These are phyloP conservation scores for Torymus aiolomorphi DNA, from an alignment of 2,888 invertebrate genomes.

Conservation along the genomic window DNA sequence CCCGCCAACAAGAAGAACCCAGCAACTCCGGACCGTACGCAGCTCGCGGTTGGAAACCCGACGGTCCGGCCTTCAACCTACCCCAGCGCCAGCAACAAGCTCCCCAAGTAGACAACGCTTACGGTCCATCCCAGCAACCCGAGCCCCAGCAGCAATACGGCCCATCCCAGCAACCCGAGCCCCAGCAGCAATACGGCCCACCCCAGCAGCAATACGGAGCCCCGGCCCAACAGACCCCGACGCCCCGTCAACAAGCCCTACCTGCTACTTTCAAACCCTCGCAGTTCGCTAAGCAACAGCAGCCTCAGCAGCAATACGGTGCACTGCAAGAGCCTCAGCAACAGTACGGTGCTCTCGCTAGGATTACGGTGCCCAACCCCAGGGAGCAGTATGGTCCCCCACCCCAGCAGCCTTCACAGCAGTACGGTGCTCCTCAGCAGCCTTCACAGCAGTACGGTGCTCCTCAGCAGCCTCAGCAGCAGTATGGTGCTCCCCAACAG, in stretches of 20 bases:
- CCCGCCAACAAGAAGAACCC: slow-evolving; percentile 68
- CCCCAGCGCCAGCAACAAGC: slow-evolving; percentile 72
- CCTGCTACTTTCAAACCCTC: not conserved
- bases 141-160: slow-evolving; percentile 66
- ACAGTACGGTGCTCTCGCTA: slow-evolving; percentile 61
- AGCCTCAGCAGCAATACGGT: slow-evolving; percentile 61
- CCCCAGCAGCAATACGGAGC: slow-evolving; percentile 61
- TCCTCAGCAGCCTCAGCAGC: slow-evolving; percentile 55
- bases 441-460: slow-evolving; percentile 57
- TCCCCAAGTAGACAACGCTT: slow-evolving; percentile 61
- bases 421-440: not conserved
- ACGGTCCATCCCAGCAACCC: slow-evolving; percentile 68
- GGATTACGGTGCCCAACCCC: slow-evolving; percentile 43
- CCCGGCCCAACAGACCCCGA: slow-evolving; percentile 50
- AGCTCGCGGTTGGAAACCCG: slow-evolving; percentile 76
- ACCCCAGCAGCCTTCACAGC: slow-evolving; percentile 29
- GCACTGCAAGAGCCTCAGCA: slow-evolving; percentile 59
- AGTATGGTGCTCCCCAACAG: slow-evolving; percentile 57
- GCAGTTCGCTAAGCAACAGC: slow-evolving; percentile 60
- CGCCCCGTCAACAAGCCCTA: slow-evolving; percentile 17
- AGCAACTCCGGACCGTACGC: slow-evolving; percentile 72
- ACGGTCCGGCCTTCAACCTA: slow-evolving; percentile 75
- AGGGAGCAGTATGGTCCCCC: slow-evolving; percentile 59
- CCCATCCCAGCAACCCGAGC: slow-evolving; percentile 63
- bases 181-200: slow-evolving; percentile 60